phyloP scores from a whole-genome alignment of 2,797 vertebrate genomes.

The Pipistrellus pygmaeus region DNA sequence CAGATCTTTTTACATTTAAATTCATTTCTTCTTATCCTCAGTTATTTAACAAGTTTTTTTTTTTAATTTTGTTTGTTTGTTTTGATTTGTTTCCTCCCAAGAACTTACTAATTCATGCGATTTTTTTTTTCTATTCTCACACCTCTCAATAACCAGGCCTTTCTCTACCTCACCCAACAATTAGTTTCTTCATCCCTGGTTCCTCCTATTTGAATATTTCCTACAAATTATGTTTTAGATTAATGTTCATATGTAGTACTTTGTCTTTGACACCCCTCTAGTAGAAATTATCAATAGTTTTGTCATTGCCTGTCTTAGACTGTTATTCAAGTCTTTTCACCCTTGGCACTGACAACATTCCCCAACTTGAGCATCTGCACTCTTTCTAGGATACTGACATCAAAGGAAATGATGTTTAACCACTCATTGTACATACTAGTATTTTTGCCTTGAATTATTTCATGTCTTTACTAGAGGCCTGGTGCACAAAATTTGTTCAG shows the following conservation, averaged over 20 bases:
- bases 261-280: background rate
- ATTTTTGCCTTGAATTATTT: background rate
- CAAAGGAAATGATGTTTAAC: too few relatives aligned
- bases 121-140: background rate
- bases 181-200: background rate
- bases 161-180: background rate
- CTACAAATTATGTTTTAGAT: slow-evolving; percentile 39
- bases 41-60: background rate
- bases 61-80: background rate
- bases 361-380: background rate
- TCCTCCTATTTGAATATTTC: slow-evolving; percentile 17
- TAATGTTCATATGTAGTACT: background rate
- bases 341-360: background rate
- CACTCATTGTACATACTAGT: background rate
- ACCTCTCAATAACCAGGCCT: background rate
- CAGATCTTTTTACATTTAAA: background rate
- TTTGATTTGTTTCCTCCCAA: background rate
- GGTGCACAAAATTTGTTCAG: too few relatives aligned
- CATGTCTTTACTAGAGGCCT: background rate
- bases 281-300: background rate
- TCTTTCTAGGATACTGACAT: background rate
- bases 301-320: background rate
- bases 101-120: background rate
- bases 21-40: background rate
- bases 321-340: background rate